Base-by-base conservation (phyloP, 2,888 invertebrate species). In the Rugalucina vietnamica region DNA sequence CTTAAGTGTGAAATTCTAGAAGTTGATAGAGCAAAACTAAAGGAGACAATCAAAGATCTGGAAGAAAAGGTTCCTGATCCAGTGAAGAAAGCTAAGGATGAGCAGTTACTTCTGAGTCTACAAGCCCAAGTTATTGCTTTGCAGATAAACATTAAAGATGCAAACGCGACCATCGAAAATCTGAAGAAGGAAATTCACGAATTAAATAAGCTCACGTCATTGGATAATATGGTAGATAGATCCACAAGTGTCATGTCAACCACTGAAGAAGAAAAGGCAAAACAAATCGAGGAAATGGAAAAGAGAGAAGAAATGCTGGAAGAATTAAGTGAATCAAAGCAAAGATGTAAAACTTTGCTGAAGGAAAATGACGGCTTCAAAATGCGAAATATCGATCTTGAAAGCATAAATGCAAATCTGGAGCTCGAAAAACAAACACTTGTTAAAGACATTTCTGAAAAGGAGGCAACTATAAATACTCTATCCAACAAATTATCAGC, bases 1-100 rank as follows among this genome's bases (percentile, higher is more conserved):
- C 21, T 87, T 8, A 77, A 85, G 21, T 87, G 87, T 81, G 87
- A 87, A 49, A 73, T 87, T 21, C 60, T 87, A 36, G 84, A 87
- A 74, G 81, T 79, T 12, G 87, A 87, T 37, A 77, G 87, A 34
- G 85, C 83, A 75, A 81, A 82, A 21, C 29, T 87, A 12, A 85
- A 85, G 65, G 81, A 87, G 27, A 79, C 49, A 18, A 75, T 87
- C 0, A 57, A 34, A 18, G 85, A 87, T 39, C 65, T 87, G 21
- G 87, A 87, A 71, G 79, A 78, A 18, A 71, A 85, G 39, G 73
- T 85, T 32, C 82, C 85, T 10, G 87, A 87, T 70, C 81, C 82
- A 2, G 87, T 83, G 49, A 39, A 79, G n/a, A 87, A 85, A 29
- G 82, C 87, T 27, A 87, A 87, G 70, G 87, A 87, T 57, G 87